These are phyloP conservation scores for Leptodactylus fallax DNA, from an alignment of 2,797 vertebrate species.

Conservation along the genomic window DNA sequence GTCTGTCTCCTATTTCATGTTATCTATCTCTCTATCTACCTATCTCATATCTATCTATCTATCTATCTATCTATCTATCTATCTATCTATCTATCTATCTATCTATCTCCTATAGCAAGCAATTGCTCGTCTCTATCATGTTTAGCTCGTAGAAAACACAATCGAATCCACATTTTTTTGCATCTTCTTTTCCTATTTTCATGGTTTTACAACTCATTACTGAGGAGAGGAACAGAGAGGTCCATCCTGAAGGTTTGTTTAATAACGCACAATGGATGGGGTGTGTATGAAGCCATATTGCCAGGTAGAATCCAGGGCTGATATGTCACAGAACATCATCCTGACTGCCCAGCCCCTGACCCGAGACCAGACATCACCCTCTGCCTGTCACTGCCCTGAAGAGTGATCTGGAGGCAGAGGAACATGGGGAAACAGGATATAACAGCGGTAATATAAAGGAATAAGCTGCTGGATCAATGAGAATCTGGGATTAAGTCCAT, in stretches of 20 bases:
- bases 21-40: neutral
- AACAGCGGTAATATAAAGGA: neutral
- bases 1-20: no score
- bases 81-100: neutral
- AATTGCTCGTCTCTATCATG: no score
- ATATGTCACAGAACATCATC: neutral
- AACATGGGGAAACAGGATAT: neutral
- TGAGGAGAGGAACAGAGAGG: neutral
- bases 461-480: neutral
- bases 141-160: no score
- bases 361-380: no score
- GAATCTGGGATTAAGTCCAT: neutral
- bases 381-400: neutral
- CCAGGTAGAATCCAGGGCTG: no score
- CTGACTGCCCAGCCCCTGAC: neutral
- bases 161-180: no score
- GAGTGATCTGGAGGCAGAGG: neutral
- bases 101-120: neutral
- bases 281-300: neutral
- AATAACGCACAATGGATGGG: neutral
- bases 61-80: neutral
- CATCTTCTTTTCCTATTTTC: neutral
- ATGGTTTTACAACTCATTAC: neutral
- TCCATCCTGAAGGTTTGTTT: neutral
- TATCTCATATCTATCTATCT: neutral